A percentile compares a stretch with the other conserved stretches of the same genome.
These are phyloP conservation scores for Hymenochirus boettgeri DNA, from an alignment of 2,113 vertebrate genomes.

Conservation along the genomic window DNA sequence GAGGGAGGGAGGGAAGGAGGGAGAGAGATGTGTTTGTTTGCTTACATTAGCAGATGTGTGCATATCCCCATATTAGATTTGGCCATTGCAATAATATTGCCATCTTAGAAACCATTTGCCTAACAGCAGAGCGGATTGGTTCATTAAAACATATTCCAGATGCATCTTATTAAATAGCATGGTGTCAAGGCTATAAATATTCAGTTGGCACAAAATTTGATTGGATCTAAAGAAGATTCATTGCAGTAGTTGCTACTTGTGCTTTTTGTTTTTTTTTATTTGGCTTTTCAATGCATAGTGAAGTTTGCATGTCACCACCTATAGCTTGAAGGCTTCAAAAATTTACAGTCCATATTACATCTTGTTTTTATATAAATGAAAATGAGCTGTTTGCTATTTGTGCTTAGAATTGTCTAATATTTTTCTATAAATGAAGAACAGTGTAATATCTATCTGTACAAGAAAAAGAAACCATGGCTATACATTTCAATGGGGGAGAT, in stretches of 20 bases:
- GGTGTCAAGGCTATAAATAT: conserved; percentile 45
- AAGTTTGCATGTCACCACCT: conserved; percentile 51
- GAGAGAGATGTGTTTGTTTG: too few species aligned
- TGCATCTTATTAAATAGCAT: conserved; percentile 41
- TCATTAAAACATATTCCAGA: conserved; percentile 39
- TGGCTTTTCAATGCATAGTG: conserved; percentile 55
- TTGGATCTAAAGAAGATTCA: conserved; percentile 55
- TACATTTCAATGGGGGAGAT: too few species aligned
- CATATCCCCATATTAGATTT: conserved; percentile 13
- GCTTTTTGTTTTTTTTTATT: conserved; percentile 48
- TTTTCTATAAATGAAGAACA: conserved; percentile 53
- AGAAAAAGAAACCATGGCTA: neutral
- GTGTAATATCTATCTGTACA: conserved; percentile 27
- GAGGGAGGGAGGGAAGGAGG: too few species aligned
- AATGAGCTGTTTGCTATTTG: conserved; percentile 50
- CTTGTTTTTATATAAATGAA: conserved; percentile 53
- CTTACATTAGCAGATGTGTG: conserved; percentile 26
- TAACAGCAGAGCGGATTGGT: conserved; percentile 15
- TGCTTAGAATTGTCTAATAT: conserved; percentile 55
- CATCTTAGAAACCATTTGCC: conserved; percentile 6
- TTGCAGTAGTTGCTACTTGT: conserved; percentile 47
- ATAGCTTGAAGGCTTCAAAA: conserved; percentile 57
- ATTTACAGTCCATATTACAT: conserved; percentile 48
- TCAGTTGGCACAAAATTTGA: conserved; percentile 45
- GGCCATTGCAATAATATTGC: conserved; percentile 33